These are phyloP conservation scores for Hapalemur alaotrensis DNA, from an alignment of 2,797 vertebrate genomes.

Conservation along the genomic window DNA sequence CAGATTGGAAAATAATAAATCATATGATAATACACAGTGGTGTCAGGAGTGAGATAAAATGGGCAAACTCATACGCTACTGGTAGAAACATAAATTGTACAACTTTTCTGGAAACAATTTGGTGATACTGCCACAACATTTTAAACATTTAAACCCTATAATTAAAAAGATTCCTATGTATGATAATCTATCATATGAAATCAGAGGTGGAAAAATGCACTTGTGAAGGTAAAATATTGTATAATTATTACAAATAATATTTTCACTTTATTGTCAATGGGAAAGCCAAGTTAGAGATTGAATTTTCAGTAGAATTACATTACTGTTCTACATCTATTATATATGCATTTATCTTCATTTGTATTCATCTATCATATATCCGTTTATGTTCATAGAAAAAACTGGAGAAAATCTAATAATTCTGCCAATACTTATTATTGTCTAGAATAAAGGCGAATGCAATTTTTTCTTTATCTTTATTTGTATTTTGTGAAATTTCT, in stretches of 20 bases:
- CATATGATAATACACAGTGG: not conserved
- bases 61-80: not conserved
- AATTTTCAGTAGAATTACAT: not conserved
- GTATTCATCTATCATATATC: not conserved
- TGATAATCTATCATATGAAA: conserved; percentile 1
- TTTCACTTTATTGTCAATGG: not conserved
- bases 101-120: not conserved
- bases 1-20: not conserved
- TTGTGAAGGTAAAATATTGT: not conserved
- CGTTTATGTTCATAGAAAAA: conserved; percentile 27
- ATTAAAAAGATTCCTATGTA: conserved; percentile 22
- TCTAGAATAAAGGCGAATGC: conserved; percentile 12
- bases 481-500: conserved; percentile 42
- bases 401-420: not conserved
- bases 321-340: not conserved
- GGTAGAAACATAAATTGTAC: not conserved
- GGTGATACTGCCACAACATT: not conserved
- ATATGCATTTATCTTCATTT: not conserved
- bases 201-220: not conserved
- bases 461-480: not conserved
- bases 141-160: not conserved
- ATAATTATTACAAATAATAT: conserved; percentile 34
- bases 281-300: not conserved
- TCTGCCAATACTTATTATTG: not conserved
- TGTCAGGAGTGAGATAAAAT: not conserved